phyloP scores from a whole-genome alignment of 2,113 vertebrate species.

The Otolemur garnettii region DNA sequence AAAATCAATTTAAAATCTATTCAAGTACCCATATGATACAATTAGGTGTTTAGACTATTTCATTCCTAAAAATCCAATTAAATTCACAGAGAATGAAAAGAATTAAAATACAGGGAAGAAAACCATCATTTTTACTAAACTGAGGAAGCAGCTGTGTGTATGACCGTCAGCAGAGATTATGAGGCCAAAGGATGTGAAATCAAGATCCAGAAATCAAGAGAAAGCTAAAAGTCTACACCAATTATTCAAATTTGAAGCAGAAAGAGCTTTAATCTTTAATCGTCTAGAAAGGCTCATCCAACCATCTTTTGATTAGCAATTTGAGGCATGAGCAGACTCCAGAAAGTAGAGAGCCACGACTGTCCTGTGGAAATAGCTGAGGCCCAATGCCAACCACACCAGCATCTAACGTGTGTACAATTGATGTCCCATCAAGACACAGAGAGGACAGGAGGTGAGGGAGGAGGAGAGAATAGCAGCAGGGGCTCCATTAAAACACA shows the following conservation, averaged over 20 bases:
- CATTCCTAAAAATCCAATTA: neutral
- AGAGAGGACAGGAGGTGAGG: neutral
- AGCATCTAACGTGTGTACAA: neutral
- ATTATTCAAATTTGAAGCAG: neutral
- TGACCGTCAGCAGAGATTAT: neutral
- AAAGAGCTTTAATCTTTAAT: too few relatives aligned
- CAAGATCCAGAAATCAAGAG: neutral
- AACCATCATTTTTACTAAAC: neutral
- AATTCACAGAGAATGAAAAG: slow-evolving; percentile 3
- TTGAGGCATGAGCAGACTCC: neutral
- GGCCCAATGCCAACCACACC: neutral
- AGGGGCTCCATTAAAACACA: neutral
- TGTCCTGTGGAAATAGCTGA: neutral
- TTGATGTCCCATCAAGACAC: neutral
- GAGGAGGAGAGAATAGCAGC: neutral
- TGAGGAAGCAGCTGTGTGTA: neutral
- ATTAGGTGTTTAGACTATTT: neutral
- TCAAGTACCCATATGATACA: neutral
- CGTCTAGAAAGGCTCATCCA: neutral
- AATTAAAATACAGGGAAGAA: neutral
- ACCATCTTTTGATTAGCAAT: neutral
- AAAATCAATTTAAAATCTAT: neutral
- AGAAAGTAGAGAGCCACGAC: neutral
- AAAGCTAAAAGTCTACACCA: neutral
- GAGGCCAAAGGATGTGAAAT: neutral